Percentiles rank a stretch among this genome's conserved stretches.
These are phyloP conservation scores for Remorina albescens DNA, from an alignment of 2,797 vertebrate genomes.

Conservation along the genomic window DNA sequence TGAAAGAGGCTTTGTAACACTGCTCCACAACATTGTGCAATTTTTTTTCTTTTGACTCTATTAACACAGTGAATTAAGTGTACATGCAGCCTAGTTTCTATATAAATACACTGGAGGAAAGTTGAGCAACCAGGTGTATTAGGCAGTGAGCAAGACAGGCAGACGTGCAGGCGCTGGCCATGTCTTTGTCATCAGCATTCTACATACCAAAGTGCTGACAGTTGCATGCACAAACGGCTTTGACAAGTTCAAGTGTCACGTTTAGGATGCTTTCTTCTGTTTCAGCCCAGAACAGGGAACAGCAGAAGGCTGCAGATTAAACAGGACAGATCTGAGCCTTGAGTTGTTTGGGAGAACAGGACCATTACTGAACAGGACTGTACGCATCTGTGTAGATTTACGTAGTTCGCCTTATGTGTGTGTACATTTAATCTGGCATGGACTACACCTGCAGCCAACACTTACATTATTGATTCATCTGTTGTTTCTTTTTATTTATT, in stretches of 20 bases:
- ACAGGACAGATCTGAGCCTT: slow-evolving; percentile 49
- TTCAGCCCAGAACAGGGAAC: slow-evolving; percentile 63
- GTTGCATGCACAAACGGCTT: slow-evolving; percentile 69
- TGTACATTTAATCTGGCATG: not conserved
- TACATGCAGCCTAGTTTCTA: not conserved
- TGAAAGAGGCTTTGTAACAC: not conserved
- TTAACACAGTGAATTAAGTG: not conserved
- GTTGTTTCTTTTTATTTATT: not conserved
- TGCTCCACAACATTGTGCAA: not conserved
- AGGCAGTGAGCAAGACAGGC: slow-evolving; percentile 62
- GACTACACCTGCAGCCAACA: not conserved
- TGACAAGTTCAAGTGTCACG: slow-evolving; percentile 82
- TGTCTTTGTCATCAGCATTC: slow-evolving; percentile 68
- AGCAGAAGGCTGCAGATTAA: slow-evolving; percentile 64
- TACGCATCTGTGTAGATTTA: slow-evolving; percentile 38
- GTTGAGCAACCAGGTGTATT: slow-evolving; percentile 61
- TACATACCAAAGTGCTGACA: slow-evolving; percentile 80
- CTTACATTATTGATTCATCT: not conserved
- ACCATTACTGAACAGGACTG: slow-evolving; percentile 22
- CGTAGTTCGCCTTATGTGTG: no score
- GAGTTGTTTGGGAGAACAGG: slow-evolving; percentile 36
- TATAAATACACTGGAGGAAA: slow-evolving; percentile 7
- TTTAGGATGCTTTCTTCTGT: slow-evolving; percentile 78
- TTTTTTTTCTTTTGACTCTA: not conserved
- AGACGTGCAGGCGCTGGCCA: slow-evolving; percentile 57